Percentiles rank a stretch among this genome's conserved stretches.
Conservation (phyloP, 2,113 vertebrate genomes). For the Petroica traversi region DNA sequence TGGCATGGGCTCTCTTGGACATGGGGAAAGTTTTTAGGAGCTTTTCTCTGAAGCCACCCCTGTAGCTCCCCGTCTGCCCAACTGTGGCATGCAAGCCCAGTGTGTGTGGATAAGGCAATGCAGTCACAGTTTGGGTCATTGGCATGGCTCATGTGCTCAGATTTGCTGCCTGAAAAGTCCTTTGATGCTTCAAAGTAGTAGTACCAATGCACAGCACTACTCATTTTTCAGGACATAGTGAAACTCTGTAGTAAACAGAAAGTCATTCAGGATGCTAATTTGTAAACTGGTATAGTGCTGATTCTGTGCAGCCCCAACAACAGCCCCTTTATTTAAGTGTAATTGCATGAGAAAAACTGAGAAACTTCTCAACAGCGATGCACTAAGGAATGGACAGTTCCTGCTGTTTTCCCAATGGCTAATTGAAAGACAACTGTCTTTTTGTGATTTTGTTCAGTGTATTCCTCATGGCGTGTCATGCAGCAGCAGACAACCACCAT, state of each 20-base stretch:
- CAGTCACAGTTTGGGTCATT: not conserved
- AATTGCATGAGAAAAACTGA: accelerated
- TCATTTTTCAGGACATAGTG: not conserved
- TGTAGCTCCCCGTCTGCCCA: not conserved
- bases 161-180: not conserved
- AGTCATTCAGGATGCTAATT: not conserved
- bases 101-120: not conserved
- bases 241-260: not conserved
- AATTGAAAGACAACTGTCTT: not conserved
- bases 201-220: not conserved
- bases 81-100: not conserved
- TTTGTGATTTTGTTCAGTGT: not conserved
- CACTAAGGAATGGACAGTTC: accelerated
- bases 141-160: not conserved
- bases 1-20: not conserved
- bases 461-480: not conserved
- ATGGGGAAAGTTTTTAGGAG: not conserved
- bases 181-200: not conserved
- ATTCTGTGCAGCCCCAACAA: not conserved
- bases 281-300: not conserved
- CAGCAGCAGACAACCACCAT: accelerated
- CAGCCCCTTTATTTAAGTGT: not conserved
- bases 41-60: not conserved
- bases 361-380: not conserved
- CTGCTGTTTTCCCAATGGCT: not conserved